Conservation (phyloP, 2,113 vertebrate genomes). For the Proterorhinus semilunaris region DNA sequence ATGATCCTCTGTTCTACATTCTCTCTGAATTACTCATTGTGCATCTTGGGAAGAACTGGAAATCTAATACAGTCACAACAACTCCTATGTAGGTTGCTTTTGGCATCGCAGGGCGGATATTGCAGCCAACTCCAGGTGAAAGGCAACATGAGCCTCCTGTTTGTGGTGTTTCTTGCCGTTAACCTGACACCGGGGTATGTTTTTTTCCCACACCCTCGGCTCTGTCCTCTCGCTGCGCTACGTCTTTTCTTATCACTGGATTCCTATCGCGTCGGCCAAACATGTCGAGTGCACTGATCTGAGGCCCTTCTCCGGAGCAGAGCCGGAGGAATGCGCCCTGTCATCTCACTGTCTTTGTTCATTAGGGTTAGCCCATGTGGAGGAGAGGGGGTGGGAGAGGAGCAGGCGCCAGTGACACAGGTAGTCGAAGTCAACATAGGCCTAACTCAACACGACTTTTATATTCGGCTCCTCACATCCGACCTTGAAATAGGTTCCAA, state of each 20-base stretch:
- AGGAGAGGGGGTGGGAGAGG: neutral
- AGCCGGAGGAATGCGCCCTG: conserved; percentile 42
- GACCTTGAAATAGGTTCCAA: too few relatives aligned
- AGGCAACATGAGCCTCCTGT: conserved; percentile 13
- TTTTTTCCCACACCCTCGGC: conserved; percentile 33
- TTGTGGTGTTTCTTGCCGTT: conserved; percentile 31
- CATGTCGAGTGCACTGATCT: conserved; percentile 59
- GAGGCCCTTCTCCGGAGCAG: conserved; percentile 44
- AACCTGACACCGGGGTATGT: conserved; percentile 21
- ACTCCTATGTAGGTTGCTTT: neutral
- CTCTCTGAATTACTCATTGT: neutral
- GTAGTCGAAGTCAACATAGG: neutral
- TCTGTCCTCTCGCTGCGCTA: conserved; percentile 17
- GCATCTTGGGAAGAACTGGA: neutral
- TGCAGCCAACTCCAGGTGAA: neutral
- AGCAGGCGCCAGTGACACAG: conserved; percentile 2
- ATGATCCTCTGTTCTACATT: neutral
- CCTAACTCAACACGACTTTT: too few relatives aligned
- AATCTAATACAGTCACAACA: neutral
- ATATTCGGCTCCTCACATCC: too few relatives aligned
- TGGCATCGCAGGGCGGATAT: neutral
- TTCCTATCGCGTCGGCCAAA: conserved; percentile 60
- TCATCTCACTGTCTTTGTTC: conserved; percentile 31
- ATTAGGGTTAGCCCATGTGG: conserved; percentile 6
- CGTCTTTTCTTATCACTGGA: conserved; percentile 55